Conservation (phyloP, 2,113 vertebrate genomes). For the Recurvirostra avosetta region DNA sequence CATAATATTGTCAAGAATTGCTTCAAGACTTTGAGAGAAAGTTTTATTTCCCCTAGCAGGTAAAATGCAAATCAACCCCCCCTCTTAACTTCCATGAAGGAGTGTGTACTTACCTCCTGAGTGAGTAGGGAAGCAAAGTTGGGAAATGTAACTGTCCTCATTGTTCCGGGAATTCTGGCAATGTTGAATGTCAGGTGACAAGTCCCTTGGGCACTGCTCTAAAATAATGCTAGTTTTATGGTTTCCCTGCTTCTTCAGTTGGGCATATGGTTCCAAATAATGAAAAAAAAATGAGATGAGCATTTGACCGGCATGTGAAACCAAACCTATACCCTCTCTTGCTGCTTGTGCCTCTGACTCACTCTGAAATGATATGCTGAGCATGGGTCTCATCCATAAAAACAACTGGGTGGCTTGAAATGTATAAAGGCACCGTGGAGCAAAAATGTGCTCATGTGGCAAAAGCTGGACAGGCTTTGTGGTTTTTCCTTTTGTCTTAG, state of each 20-base stretch:
- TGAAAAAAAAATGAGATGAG: neutral
- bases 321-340: neutral
- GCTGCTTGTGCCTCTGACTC: neutral
- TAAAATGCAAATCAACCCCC: neutral
- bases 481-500: neutral
- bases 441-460: neutral
- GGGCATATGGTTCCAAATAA: neutral
- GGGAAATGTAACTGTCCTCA: neutral
- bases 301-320: neutral
- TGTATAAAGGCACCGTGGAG: neutral
- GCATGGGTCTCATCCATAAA: neutral
- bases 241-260: neutral
- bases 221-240: neutral
- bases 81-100: neutral
- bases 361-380: neutral
- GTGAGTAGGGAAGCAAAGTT: neutral
- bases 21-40: neutral
- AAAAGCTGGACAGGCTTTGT: neutral
- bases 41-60: neutral
- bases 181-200: neutral
- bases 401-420: neutral
- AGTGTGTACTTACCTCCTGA: neutral
- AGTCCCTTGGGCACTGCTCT: neutral
- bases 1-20: neutral
- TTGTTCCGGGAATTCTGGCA: neutral